Evolutionary conservation across 2,113 vertebrate genomes (phyloP).

Genomic region (Lucifuga dentata): DNA sequence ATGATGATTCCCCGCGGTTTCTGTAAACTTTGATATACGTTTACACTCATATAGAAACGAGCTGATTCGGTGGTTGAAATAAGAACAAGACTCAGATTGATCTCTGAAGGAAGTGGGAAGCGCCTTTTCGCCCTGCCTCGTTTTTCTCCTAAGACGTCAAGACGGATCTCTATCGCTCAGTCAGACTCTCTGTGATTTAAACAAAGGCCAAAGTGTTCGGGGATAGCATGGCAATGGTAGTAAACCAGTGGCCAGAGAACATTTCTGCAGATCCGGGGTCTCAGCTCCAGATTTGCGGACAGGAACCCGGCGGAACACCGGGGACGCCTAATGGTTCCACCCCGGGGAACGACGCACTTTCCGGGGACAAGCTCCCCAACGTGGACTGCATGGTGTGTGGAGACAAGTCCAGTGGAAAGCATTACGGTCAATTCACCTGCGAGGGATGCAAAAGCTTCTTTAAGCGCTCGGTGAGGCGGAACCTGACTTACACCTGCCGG

Average conservation of each 20-base stretch:
- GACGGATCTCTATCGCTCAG: conserved; percentile 69
- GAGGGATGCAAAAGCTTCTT: conserved; percentile 93
- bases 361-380: conserved; percentile 85
- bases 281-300: conserved; percentile 85
- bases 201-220: conserved; percentile 68
- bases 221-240: conserved; percentile 90
- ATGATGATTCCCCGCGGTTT: conserved; percentile 59
- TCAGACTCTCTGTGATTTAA: conserved; percentile 65
- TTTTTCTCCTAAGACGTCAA: conserved; percentile 60
- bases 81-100: conserved; percentile 12
- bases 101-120: conserved; percentile 61
- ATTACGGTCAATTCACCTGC: conserved; percentile 90
- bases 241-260: conserved; percentile 89
- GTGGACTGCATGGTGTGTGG: conserved; percentile 91
- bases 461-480: conserved; percentile 89
- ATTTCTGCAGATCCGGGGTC: conserved; percentile 85
- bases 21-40: conserved; percentile 63
- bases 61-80: background rate
- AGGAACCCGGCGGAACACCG: conserved; percentile 84
- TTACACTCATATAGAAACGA: conserved; percentile 2
- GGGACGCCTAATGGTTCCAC: conserved; percentile 84
- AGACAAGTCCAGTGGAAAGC: conserved; percentile 90
- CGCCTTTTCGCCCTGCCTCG: conserved; percentile 42
- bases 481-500: conserved; percentile 89
- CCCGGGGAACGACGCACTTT: conserved; percentile 85